Evolutionary conservation across 2,797 vertebrate species (phyloP), one percentile per base, ranked within the genome.

Genomic region (Cuniculus paca): DNA sequence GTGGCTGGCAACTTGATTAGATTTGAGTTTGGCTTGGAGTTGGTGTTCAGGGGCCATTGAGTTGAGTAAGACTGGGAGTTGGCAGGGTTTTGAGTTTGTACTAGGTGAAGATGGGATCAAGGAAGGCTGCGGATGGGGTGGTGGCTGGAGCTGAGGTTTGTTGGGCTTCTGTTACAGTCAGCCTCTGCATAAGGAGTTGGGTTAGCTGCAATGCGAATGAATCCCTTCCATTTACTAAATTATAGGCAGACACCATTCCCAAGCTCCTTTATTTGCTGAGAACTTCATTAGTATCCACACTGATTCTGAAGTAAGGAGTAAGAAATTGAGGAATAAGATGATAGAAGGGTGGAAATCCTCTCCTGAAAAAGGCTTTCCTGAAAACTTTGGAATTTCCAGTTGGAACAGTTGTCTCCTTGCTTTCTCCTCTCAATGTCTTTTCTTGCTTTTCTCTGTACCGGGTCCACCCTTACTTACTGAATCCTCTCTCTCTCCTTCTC

Each of bases 41-140:
- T 88, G 65, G 70, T 84, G 6, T 54, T 89, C 70, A 61, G 61
- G 34, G 63, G 48, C 1, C 12, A 50, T 1, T 60, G 34, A 63
- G 17, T 6, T 74, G 68, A 31, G 17, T 68, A 31, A 60, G 60
- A 31, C 34, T 88, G 24, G 22, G 77, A n/a, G 31, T 56, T 90
- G 63, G 24, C 63, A 52, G 63, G 19, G 34, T 45, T 93, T 95
- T 93, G n/a, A 92, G 42, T 78, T 85, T 92, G 65, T 61, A 74
- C 56, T 72, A 74, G 39, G 50, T 87, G 45, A 90, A 54, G 26
- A 22, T 36, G 42, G 26, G 28, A 2, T 77, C 34, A 61, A 68
- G 56, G 74, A 79, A 54, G 52, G 34, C 16, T 81, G 31, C 48
- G 61, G 75, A 45, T 20, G 50, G 68, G 36, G 7, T 36, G 81